phyloP scores from a whole-genome alignment of 92 coral and sea anemone genomes.

The Siderastrea siderea region DNA sequence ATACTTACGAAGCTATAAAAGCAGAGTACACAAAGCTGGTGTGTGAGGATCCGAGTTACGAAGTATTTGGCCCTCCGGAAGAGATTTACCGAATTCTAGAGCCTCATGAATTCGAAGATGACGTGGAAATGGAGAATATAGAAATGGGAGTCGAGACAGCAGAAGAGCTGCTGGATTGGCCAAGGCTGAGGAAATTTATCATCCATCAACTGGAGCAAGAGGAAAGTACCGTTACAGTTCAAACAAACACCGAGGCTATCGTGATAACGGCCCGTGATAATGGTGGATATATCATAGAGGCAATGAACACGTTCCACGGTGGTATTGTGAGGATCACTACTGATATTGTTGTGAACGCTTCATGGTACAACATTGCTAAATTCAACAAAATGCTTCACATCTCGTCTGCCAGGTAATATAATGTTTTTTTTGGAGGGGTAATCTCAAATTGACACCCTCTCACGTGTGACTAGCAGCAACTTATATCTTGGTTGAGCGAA shows the following conservation, averaged over 20 bases:
- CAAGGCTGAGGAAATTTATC: slow-evolving; percentile 44
- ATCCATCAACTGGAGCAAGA: slow-evolving; percentile 17
- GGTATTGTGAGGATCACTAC: slow-evolving; percentile 1
- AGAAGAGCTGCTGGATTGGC: slow-evolving; percentile 69
- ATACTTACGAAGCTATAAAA: slow-evolving; percentile 63
- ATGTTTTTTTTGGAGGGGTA: no score
- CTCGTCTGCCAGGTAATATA: neutral
- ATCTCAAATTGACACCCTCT: no score
- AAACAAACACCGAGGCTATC: slow-evolving; percentile 35
- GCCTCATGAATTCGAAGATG: slow-evolving; percentile 43
- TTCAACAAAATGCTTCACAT: slow-evolving; percentile 53
- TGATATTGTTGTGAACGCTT: slow-evolving; percentile 54
- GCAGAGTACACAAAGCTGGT: slow-evolving; percentile 71
- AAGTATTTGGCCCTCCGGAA: slow-evolving; percentile 75
- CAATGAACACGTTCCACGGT: neutral
- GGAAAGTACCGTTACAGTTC: slow-evolving; percentile 6
- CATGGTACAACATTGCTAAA: slow-evolving; percentile 75
- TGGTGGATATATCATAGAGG: slow-evolving; percentile 2
- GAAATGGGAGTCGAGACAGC: slow-evolving; percentile 77
- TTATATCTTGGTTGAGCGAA: no score
- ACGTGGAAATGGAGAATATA: slow-evolving; percentile 45
- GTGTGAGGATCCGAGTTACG: slow-evolving; percentile 47
- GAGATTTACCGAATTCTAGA: slow-evolving; percentile 63
- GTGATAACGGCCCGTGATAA: slow-evolving; percentile 4
- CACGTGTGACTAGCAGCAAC: no score